Conservation (phyloP, 2,797 vertebrate species). For the Xenopus petersii region DNA sequence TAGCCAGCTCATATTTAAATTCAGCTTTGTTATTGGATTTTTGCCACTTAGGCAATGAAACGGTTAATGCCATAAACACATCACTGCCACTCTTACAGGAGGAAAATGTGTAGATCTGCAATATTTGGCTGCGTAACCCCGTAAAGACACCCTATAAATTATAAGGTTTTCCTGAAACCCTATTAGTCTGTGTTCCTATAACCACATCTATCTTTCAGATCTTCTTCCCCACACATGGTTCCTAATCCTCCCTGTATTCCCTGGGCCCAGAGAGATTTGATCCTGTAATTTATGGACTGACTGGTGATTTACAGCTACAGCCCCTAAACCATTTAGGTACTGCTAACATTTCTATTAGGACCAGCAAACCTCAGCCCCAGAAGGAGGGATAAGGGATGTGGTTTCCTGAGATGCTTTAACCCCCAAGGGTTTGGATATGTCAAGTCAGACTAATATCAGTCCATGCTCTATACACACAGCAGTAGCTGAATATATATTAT, state of each 20-base stretch:
- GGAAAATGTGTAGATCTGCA: constrained; percentile 45
- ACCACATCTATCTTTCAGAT: constrained; percentile 47
- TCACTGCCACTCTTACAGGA: constrained; percentile 32
- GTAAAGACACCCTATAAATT: constrained; percentile 45
- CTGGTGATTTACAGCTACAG: constrained; percentile 43
- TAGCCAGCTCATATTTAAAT: no score
- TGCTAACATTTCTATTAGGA: constrained; percentile 46
- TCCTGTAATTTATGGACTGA: constrained; percentile 43
- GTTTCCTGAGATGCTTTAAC: constrained; percentile 34
- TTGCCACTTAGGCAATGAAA: constrained; percentile 4
- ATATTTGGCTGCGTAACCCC: constrained; percentile 38
- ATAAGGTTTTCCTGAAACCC: constrained; percentile 45
- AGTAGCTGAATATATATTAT: not conserved
- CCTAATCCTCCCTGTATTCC: constrained; percentile 46
- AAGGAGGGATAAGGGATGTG: constrained; percentile 13
- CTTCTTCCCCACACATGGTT: constrained; percentile 41
- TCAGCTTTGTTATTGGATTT: no score
- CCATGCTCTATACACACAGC: not conserved
- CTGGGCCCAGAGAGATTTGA: constrained; percentile 32
- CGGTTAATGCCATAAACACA: constrained; percentile 24
- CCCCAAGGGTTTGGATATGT: constrained; percentile 6
- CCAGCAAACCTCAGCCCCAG: constrained; percentile 30
- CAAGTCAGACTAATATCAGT: not conserved
- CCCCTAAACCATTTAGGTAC: constrained; percentile 44
- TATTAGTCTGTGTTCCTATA: constrained; percentile 45